Evolutionary conservation across 2,797 vertebrate genomes (phyloP).

Genomic region (Sardinella longiceps): DNA sequence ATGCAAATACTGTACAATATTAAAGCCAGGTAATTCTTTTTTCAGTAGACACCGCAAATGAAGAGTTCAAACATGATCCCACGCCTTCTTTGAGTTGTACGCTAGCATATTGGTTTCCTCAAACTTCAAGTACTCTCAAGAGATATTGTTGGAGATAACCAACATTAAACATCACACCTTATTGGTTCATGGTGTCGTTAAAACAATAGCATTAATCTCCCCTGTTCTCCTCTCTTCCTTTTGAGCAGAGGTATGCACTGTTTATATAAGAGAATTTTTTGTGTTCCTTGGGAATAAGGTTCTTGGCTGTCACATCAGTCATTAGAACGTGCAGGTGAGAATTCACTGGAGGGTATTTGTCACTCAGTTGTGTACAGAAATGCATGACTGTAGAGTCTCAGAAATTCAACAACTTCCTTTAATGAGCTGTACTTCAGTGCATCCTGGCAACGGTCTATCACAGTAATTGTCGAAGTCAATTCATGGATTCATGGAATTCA

Average conservation of each 20-base stretch:
- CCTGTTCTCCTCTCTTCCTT: conserved; percentile 47
- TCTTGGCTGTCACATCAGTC: conserved; percentile 3
- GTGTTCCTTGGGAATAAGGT: background rate
- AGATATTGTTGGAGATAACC: background rate
- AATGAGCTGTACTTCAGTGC: conserved; percentile 11
- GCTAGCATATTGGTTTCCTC: conserved; percentile 3
- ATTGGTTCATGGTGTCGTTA: conserved; percentile 49
- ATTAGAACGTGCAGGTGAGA: conserved; percentile 4
- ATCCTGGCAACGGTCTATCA: background rate
- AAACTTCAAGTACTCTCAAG: background rate
- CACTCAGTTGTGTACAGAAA: conserved; percentile 17
- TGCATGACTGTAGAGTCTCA: background rate
- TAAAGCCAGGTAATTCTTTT: conserved; percentile 36
- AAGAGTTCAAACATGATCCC: background rate
- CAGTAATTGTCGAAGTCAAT: background rate
- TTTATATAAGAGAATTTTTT: conserved; percentile 46
- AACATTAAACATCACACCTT: conserved; percentile 52
- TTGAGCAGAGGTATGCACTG: conserved; percentile 30
- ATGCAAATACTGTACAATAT: conserved; percentile 45
- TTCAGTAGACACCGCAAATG: background rate
- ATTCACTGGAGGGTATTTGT: conserved; percentile 34
- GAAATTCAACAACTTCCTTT: background rate
- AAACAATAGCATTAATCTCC: conserved; percentile 36
- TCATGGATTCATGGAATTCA: too few species aligned
- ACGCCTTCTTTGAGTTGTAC: background rate